These are phyloP conservation scores for Shinisaurus crocodilurus DNA, from an alignment of 2,113 vertebrate species.

Conservation along the genomic window DNA sequence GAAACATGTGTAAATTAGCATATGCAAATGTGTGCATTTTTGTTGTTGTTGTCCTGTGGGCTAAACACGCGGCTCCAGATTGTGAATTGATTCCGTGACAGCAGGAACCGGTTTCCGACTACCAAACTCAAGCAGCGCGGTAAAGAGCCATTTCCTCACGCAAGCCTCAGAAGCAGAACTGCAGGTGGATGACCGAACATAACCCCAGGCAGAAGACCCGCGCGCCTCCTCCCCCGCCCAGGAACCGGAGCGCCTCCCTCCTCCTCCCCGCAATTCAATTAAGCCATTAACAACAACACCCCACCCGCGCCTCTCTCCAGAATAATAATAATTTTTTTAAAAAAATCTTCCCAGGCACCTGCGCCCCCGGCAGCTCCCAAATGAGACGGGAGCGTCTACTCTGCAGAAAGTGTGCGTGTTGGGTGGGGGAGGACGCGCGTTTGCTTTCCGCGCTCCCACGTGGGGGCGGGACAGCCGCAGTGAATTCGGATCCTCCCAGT, in stretches of 20 bases:
- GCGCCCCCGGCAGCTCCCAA: not conserved
- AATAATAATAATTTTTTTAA: too few relatives aligned
- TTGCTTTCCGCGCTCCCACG: not conserved
- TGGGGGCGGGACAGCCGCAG: not conserved
- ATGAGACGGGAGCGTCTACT: not conserved
- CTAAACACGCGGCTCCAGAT: too few relatives aligned
- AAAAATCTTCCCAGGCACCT: too few relatives aligned
- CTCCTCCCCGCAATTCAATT: not conserved
- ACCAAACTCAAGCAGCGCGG: not conserved
- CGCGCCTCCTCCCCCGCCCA: not conserved
- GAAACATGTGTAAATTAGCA: too few relatives aligned
- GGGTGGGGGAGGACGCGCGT: fast-evolving
- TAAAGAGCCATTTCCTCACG: too few relatives aligned
- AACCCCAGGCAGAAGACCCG: not conserved
- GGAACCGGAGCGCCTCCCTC: not conserved
- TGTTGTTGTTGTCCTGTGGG: too few relatives aligned
- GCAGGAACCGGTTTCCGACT: too few relatives aligned
- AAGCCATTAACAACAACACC: not conserved
- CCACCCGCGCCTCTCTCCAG: not conserved
- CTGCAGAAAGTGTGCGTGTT: not conserved
- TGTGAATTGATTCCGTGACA: too few relatives aligned
- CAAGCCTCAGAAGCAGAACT: too few relatives aligned
- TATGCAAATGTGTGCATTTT: too few relatives aligned
- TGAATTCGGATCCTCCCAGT: not conserved
- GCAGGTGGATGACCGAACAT: conserved; percentile 44